phyloP scores from a whole-genome alignment of 92 coral and sea anemone genomes.

The Parazoanthus swiftii region DNA sequence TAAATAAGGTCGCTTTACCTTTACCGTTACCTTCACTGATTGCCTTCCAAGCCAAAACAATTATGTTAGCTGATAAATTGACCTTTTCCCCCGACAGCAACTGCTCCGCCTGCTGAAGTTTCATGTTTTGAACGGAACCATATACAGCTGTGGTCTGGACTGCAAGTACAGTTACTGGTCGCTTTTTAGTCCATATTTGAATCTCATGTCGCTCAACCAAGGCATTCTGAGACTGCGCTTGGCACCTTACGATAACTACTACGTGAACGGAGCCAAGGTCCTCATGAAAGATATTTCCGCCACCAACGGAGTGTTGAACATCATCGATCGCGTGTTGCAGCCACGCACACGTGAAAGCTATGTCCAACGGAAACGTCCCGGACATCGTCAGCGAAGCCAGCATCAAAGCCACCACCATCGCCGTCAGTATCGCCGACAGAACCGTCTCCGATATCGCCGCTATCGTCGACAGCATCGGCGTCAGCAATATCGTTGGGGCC shows the following conservation, averaged over 20 bases:
- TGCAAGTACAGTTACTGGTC: slow-evolving; percentile 94
- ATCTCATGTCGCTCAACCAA: slow-evolving; percentile 56
- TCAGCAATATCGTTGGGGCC: too few relatives aligned
- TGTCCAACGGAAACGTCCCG: not conserved
- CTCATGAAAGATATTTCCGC: slow-evolving; percentile 61
- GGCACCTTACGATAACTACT: slow-evolving; percentile 46
- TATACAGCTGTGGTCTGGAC: slow-evolving; percentile 73
- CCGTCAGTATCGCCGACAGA: too few relatives aligned
- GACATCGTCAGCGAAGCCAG: not conserved
- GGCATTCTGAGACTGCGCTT: slow-evolving; percentile 54
- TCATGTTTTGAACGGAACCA: slow-evolving; percentile 64
- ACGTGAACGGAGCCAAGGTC: slow-evolving; percentile 59
- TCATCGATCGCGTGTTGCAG: slow-evolving; percentile 67
- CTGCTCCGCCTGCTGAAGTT: slow-evolving; percentile 55
- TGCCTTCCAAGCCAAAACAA: too few relatives aligned
- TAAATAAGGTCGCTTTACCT: too few relatives aligned
- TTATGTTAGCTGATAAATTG: not conserved
- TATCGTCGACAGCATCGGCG: too few relatives aligned
- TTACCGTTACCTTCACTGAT: too few relatives aligned
- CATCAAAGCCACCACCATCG: slow-evolving; percentile 2
- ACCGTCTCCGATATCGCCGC: too few relatives aligned
- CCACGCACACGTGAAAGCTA: slow-evolving; percentile 38
- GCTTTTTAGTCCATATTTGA: slow-evolving; percentile 58
- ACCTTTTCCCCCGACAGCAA: slow-evolving; percentile 6
- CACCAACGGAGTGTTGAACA: slow-evolving; percentile 83